Conservation (phyloP, 2,888 invertebrate species). For the Mythimna vitellina region DNA sequence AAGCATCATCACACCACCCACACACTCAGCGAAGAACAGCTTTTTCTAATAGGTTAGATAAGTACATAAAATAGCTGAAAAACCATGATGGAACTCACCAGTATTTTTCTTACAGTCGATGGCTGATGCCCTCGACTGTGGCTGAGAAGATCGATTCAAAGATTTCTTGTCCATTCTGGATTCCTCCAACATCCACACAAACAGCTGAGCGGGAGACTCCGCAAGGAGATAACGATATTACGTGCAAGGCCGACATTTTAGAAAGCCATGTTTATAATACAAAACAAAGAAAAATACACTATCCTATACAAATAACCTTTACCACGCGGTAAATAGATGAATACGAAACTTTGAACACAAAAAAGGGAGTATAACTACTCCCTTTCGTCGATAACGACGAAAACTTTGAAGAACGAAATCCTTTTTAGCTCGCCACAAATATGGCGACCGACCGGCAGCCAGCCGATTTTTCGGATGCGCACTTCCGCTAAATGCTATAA, state of each 20-base stretch:
- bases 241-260: conserved; percentile 94
- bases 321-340: conserved; percentile 79
- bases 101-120: conserved; percentile 94
- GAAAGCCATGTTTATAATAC: conserved; percentile 94
- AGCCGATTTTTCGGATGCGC: conserved; percentile 83
- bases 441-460: conserved; percentile 92
- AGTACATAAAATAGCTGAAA: not conserved
- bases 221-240: conserved; percentile 93
- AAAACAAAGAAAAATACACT: conserved; percentile 89
- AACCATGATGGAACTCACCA: conserved; percentile 87
- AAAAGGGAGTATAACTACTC: conserved; percentile 92
- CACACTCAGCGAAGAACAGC: not conserved
- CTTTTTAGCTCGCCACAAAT: conserved; percentile 91
- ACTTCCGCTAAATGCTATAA: conserved; percentile 77
- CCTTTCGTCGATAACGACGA: conserved; percentile 93
- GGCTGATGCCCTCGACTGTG: conserved; percentile 93
- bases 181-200: conserved; percentile 90
- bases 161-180: conserved; percentile 95
- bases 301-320: conserved; percentile 76
- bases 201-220: conserved; percentile 92
- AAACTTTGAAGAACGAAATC: conserved; percentile 85
- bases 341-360: conserved; percentile 79
- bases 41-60: not conserved
- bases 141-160: conserved; percentile 92
- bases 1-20: conserved; percentile 7